Percentiles rank a stretch among this genome's conserved stretches.
Conservation (phyloP, 2,888 invertebrate genomes). For the Kryphioiulus occultus region DNA sequence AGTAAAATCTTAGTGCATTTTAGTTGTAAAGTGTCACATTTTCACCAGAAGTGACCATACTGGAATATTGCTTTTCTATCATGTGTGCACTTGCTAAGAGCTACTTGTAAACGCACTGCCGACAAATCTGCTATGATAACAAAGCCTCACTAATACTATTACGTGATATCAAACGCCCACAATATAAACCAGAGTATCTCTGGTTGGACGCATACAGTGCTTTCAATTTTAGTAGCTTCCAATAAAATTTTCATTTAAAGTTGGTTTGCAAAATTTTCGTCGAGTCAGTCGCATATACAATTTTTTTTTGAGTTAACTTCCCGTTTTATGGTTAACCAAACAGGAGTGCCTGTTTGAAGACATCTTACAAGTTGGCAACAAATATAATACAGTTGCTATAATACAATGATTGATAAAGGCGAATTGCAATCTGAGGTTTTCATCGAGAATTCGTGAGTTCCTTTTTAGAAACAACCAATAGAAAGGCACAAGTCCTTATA, state of each 20-base stretch:
- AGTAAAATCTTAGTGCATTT: background rate
- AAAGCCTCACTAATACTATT: background rate
- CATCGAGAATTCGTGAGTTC: background rate
- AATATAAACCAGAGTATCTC: background rate
- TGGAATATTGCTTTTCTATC: constrained; percentile 27
- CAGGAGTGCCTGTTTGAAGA: constrained; percentile 4
- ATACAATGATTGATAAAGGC: constrained; percentile 32
- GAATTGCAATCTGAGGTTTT: background rate
- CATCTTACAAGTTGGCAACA: constrained; percentile 39
- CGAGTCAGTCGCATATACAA: background rate
- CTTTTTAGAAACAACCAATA: background rate
- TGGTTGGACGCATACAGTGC: background rate
- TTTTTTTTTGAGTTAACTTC: constrained; percentile 3
- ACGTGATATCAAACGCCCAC: background rate
- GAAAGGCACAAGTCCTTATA: background rate
- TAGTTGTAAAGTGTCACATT: background rate
- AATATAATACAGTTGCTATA: constrained; percentile 40
- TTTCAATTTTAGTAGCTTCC: background rate
- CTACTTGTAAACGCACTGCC: background rate
- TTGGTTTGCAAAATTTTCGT: background rate
- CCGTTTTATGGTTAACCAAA: constrained; percentile 10
- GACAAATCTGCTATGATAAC: constrained; percentile 3
- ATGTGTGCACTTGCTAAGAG: background rate
- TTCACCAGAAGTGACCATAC: background rate
- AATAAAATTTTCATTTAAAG: background rate